Conservation (phyloP, 2,888 invertebrate genomes). For the Machimus rusticus region DNA sequence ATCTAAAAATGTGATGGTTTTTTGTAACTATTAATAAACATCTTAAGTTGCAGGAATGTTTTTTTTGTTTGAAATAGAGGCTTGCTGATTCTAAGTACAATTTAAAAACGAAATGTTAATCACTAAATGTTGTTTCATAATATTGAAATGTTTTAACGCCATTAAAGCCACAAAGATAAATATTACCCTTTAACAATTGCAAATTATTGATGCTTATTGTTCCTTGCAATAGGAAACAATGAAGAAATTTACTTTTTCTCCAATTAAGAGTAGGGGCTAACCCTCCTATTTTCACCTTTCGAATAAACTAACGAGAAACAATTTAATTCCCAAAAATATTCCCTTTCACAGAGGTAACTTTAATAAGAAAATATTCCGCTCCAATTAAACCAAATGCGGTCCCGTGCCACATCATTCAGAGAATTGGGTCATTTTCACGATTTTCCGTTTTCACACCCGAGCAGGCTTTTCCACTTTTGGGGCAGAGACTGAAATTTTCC, state of each 20-base stretch:
- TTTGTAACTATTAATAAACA: no score
- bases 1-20: no score
- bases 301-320: not conserved
- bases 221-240: not conserved
- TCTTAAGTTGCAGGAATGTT: no score
- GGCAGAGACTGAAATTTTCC: not conserved
- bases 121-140: no score
- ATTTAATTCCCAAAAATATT: not conserved
- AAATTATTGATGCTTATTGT: no score
- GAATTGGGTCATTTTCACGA: not conserved
- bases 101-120: no score
- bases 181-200: no score
- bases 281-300: not conserved
- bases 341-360: not conserved
- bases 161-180: no score
- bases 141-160: no score
- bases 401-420: not conserved
- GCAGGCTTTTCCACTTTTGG: not conserved
- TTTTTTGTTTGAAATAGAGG: no score
- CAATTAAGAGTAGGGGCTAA: no score
- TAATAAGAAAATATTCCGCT: not conserved
- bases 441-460: not conserved
- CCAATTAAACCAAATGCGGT: not conserved
- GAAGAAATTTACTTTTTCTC: not conserved
- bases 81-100: no score